A percentile compares a stretch with the other conserved stretches of the same genome.
phyloP scores from a whole-genome alignment of 2,797 vertebrate genomes.

The Tinamus major region DNA sequence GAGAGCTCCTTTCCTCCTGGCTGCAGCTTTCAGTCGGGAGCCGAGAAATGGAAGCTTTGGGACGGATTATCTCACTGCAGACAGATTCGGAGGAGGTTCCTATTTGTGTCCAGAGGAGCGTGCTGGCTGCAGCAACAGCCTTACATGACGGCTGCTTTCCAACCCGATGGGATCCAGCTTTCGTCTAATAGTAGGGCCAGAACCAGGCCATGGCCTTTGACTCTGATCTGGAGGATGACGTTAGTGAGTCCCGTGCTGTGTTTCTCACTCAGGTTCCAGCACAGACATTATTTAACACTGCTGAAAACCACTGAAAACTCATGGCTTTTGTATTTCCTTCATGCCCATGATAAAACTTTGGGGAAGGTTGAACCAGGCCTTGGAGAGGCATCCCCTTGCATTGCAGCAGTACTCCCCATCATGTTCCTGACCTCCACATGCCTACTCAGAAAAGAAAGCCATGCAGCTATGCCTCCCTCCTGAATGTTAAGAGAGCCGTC shows the following conservation, averaged over 20 bases:
- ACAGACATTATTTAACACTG: rapidly evolving
- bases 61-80: rapidly evolving
- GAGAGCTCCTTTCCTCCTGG: neutral
- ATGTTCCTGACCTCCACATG: neutral
- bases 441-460: neutral
- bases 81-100: neutral
- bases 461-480: neutral
- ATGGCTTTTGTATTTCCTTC: neutral
- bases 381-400: neutral
- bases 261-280: neutral
- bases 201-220: neutral
- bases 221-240: neutral
- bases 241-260: neutral
- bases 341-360: neutral
- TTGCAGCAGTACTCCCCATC: neutral
- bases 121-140: neutral
- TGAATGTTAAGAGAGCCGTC: neutral
- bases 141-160: rapidly evolving
- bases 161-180: neutral
- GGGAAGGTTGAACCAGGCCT: neutral
- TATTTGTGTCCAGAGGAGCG: rapidly evolving
- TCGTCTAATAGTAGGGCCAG: neutral
- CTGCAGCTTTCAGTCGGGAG: neutral
- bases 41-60: neutral
- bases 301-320: rapidly evolving